Conservation (phyloP, 2,797 vertebrate genomes). For the Microcaecilia unicolor region DNA sequence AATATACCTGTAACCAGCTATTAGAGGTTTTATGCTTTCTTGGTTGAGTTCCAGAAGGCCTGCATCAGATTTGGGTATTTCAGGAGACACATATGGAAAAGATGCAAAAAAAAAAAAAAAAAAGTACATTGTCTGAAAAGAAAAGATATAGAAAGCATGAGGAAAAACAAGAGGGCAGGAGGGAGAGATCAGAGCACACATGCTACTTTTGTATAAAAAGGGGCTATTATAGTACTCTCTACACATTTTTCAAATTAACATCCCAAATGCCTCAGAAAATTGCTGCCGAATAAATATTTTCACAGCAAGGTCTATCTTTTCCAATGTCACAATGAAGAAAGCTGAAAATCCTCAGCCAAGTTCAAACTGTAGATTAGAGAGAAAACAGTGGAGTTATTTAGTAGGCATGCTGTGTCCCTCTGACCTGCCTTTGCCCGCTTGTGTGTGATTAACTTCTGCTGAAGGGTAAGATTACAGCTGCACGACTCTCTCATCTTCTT, state of each 20-base stretch:
- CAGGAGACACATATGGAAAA: no score
- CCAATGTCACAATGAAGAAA: conserved; percentile 27
- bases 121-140: no score
- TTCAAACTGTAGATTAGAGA: neutral
- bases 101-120: no score
- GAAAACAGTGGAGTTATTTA: neutral
- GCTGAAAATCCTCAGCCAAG: conserved; percentile 3
- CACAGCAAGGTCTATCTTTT: conserved; percentile 44
- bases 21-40: no score
- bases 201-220: conserved; percentile 47
- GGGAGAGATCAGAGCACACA: conserved; percentile 18
- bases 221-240: conserved; percentile 58
- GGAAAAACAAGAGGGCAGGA: neutral
- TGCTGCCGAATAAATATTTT: conserved; percentile 64
- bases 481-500: no score
- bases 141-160: no score
- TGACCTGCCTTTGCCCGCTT: no score
- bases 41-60: conserved; percentile 44
- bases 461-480: no score
- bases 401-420: conserved; percentile 10
- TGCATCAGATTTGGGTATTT: conserved; percentile 41
- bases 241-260: conserved; percentile 52
- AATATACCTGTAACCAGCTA: no score
- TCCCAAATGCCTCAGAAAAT: conserved; percentile 45
- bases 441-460: no score